Base-by-base conservation (phyloP, 1,140 invertebrate genomes). In the Euwallacea similis region DNA sequence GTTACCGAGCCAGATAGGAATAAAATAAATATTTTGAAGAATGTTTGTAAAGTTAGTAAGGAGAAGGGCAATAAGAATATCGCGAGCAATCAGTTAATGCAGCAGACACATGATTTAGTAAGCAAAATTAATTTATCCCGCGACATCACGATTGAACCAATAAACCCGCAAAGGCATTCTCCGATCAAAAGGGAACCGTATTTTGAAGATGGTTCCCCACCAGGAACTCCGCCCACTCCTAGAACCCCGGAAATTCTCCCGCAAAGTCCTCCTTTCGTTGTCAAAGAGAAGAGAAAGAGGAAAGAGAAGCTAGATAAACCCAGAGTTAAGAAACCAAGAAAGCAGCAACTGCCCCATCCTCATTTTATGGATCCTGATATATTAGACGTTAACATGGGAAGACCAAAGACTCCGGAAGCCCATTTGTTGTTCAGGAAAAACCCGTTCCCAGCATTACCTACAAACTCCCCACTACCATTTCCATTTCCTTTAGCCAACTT, bases 1-100 rank as follows among this genome's bases (percentile, higher is more conserved):
- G 86, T 88, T 0, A 88, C 87, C 3, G 91, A 93, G 80, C 91
- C 91, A 0, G 90, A 93, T 79, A 91, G 88, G 80, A 90, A 89
- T 79, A 94, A 94, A 80, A 80, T 93, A 33, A 93, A 93, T 83
- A 92, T 94, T 78, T 92, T 94, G 75, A 94, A 93, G 78, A 93
- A 93, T 82, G 91, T 93, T 76, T 88, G 90, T 62, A 92, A 91
- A 84, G 87, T 88, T 13, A 81, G 82, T 72, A 86, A 85, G 73
- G 75, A 81, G 75, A 82, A 84, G 54, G 86, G 85, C 73, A 44
- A 21, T 15, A 61, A 67, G 41, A 15, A 11, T 10, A 58, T 63
- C n/a, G 7, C 58, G 9, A 71, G 55, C 16, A 11, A 42, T 15
- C 64, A 67, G 16, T 15, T 71, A 66, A 71, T 58, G 42, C 69